Conservation (phyloP, 2,113 vertebrate species). For the Myotis davidii region DNA sequence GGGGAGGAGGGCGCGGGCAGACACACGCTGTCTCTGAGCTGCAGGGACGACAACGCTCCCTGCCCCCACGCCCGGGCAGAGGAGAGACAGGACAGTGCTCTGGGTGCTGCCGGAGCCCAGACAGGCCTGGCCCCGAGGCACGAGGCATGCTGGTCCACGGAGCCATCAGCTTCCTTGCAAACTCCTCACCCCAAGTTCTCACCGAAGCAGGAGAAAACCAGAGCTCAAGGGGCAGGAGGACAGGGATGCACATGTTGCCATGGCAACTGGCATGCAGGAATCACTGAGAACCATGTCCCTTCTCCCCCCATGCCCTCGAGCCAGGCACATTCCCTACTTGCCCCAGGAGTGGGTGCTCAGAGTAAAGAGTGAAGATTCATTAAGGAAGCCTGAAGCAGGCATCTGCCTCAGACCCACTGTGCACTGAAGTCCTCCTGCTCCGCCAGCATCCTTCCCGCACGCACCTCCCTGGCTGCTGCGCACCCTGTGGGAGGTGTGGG, state of each 20-base stretch:
- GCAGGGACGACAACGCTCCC: background rate
- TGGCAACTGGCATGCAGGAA: background rate
- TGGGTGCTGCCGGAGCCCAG: background rate
- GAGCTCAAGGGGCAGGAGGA: background rate
- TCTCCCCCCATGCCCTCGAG: fast-evolving
- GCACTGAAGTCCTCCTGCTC: background rate
- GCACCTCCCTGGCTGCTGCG: background rate
- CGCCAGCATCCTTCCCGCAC: fast-evolving
- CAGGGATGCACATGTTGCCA: background rate
- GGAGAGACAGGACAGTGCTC: background rate
- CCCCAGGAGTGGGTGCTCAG: background rate
- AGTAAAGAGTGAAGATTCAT: background rate
- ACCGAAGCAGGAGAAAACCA: background rate
- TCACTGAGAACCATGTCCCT: background rate
- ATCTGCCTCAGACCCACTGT: background rate
- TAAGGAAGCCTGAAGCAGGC: background rate
- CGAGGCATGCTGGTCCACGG: background rate
- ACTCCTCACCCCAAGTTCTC: background rate
- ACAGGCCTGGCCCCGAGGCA: background rate
- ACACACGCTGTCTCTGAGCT: background rate
- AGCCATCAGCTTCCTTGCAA: background rate
- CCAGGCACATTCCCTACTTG: background rate
- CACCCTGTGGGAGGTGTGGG: background rate
- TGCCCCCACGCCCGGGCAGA: background rate
- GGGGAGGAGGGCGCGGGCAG: background rate